phyloP scores from a whole-genome alignment of 2,113 vertebrate species.

The Xerus inauris region DNA sequence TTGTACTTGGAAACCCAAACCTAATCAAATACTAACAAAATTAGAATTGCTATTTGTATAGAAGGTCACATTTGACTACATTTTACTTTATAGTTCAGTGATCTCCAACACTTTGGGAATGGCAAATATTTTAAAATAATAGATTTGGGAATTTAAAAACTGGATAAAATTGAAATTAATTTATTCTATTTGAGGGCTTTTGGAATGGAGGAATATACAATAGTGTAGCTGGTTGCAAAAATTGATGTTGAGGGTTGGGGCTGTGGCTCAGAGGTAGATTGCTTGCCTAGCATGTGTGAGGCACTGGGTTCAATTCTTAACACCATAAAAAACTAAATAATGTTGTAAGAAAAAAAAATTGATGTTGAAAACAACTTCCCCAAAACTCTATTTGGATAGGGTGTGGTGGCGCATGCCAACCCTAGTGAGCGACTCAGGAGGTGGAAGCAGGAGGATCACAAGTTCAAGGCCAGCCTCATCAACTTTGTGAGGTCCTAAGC shows the following conservation, averaged over 20 bases:
- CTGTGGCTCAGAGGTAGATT: too few relatives aligned
- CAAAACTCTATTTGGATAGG: neutral
- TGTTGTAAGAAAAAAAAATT: too few relatives aligned
- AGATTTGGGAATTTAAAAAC: neutral
- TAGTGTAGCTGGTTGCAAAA: neutral
- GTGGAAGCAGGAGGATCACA: too few relatives aligned
- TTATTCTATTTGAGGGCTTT: neutral
- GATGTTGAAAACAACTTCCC: neutral
- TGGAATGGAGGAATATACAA: neutral
- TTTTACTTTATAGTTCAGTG: slow-evolving; percentile 16
- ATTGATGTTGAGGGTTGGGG: too few relatives aligned
- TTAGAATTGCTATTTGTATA: neutral
- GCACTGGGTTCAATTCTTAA: too few relatives aligned
- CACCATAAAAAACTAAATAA: too few relatives aligned
- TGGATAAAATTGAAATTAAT: slow-evolving; percentile 23
- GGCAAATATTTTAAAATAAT: slow-evolving; percentile 35
- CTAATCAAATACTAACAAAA: neutral
- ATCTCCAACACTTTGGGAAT: neutral
- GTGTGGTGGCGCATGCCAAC: too few relatives aligned
- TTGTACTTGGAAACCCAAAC: neutral
- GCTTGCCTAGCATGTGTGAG: too few relatives aligned
- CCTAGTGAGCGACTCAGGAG: too few relatives aligned
- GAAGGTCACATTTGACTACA: slow-evolving; percentile 7
- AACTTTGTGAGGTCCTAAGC: too few relatives aligned
- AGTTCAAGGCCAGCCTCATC: too few relatives aligned